phyloP scores from a whole-genome alignment of 1,140 invertebrate genomes.

The Metopolophium dirhodum region DNA sequence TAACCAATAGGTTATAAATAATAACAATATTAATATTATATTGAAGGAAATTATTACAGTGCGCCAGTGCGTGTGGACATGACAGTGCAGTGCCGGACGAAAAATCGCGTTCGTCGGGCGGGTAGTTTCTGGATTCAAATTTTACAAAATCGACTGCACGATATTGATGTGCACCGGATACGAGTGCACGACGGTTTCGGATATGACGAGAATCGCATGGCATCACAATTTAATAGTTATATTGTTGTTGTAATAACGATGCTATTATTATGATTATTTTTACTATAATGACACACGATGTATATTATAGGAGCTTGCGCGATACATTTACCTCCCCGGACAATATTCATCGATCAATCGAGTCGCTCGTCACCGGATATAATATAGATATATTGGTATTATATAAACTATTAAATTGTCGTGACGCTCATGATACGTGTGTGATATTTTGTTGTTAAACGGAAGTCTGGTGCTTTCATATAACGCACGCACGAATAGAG shows the following conservation, averaged over 20 bases:
- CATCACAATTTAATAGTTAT: background rate
- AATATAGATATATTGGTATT: background rate
- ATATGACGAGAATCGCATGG: background rate
- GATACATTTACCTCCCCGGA: background rate
- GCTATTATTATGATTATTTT: background rate
- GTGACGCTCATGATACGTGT: background rate
- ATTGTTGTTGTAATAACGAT: background rate
- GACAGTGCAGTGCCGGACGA: background rate
- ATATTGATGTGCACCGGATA: slow-evolving; percentile 12
- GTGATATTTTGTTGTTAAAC: background rate
- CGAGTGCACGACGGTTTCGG: background rate
- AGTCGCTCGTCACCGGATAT: background rate
- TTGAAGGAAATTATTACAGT: background rate
- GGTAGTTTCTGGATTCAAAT: background rate
- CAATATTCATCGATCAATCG: slow-evolving; percentile 13
- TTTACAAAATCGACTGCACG: background rate
- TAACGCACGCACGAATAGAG: background rate
- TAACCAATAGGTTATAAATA: background rate
- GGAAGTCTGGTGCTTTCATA: background rate
- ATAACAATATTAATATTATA: background rate
- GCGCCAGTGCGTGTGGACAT: background rate
- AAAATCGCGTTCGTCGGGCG: background rate
- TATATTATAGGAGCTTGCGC: background rate
- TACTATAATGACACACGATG: background rate
- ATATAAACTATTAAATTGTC: background rate